Evolutionary conservation across 1,140 invertebrate species (phyloP).

Genomic region (Popillia japonica): DNA sequence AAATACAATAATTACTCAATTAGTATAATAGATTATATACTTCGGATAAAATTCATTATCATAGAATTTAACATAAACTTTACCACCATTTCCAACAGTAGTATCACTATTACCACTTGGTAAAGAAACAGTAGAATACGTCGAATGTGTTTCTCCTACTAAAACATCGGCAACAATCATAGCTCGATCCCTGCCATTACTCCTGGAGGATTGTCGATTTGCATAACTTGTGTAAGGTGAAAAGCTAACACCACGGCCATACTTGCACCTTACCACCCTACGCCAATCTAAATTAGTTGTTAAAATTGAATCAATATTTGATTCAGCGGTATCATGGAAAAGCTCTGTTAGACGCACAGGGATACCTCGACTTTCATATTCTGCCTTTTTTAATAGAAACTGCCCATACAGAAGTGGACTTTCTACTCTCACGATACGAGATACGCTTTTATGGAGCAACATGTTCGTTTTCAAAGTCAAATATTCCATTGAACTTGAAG

Average conservation of each 20-base stretch:
- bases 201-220: slow-evolving; percentile 37
- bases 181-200: slow-evolving; percentile 32
- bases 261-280: slow-evolving; percentile 27
- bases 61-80: slow-evolving; percentile 44
- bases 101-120: slow-evolving; percentile 3
- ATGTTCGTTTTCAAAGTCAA: background rate
- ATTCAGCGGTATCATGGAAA: slow-evolving; percentile 36
- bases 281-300: slow-evolving; percentile 43
- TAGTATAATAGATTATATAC: slow-evolving; percentile 42
- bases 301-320: slow-evolving; percentile 39
- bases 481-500: background rate
- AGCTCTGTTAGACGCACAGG: background rate
- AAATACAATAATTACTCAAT: background rate
- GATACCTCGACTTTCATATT: slow-evolving; percentile 39
- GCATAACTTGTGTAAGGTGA: slow-evolving; percentile 41
- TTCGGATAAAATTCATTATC: slow-evolving; percentile 46
- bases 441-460: background rate
- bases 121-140: background rate
- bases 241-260: slow-evolving; percentile 44
- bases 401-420: slow-evolving; percentile 39
- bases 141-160: background rate
- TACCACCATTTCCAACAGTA: slow-evolving; percentile 29
- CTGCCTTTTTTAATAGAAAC: slow-evolving; percentile 41
- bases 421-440: slow-evolving; percentile 37
- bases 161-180: slow-evolving; percentile 43